Conservation (phyloP, 1,140 invertebrate genomes). For the Whitmania pigra region DNA sequence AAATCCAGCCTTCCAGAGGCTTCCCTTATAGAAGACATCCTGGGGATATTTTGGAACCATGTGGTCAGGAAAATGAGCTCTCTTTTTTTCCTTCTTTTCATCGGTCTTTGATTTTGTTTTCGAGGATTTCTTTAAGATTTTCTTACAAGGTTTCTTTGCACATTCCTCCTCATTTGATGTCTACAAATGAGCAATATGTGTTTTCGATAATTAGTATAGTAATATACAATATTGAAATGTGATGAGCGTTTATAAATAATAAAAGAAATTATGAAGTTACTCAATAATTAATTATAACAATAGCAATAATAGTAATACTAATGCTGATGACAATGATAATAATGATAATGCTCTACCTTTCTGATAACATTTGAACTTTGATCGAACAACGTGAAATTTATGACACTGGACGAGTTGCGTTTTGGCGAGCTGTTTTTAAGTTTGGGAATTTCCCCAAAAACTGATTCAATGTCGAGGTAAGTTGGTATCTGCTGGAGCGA, state of each 20-base stretch:
- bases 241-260: not conserved
- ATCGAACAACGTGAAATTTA: no score
- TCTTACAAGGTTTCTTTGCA: not conserved
- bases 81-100: conserved; percentile 9
- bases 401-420: no score
- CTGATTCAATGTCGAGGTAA: not conserved
- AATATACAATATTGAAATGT: not conserved
- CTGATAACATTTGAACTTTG: no score
- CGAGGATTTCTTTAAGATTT: not conserved
- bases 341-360: no score
- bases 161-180: not conserved
- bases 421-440: not conserved
- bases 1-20: conserved; percentile 1
- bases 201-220: not conserved
- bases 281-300: not conserved
- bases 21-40: conserved; percentile 17
- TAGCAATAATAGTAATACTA: no score
- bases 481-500: not conserved
- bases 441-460: not conserved
- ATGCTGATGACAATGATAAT: no score
- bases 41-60: not conserved
- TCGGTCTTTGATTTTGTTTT: not conserved
- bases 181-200: not conserved
- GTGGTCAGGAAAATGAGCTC: conserved; percentile 4
- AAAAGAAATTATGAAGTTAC: not conserved